Conservation (phyloP, 2,888 invertebrate genomes). For the Yponomeuta evonymella region DNA sequence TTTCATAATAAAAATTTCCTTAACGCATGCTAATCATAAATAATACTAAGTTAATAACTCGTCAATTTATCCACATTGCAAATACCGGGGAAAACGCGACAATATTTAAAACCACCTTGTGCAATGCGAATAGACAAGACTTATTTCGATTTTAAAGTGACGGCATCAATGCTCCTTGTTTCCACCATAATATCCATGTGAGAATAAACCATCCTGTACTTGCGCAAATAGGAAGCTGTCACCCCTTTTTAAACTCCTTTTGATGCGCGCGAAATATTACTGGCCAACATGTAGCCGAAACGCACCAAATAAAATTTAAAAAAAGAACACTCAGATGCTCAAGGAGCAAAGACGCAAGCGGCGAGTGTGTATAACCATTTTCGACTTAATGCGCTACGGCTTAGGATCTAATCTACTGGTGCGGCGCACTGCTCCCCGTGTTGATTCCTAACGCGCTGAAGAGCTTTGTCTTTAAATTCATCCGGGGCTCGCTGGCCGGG, state of each 20-base stretch:
- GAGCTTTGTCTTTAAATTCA: constrained; percentile 89
- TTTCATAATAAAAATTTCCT: constrained; percentile 33
- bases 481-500: constrained; percentile 82
- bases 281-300: neutral
- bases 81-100: neutral
- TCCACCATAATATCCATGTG: neutral
- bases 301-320: neutral
- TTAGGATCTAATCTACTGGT: constrained; percentile 48
- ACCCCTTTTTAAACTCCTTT: neutral
- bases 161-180: constrained; percentile 9
- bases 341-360: constrained; percentile 2
- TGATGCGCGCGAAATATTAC: neutral
- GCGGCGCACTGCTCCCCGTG: constrained; percentile 73
- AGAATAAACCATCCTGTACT: neutral
- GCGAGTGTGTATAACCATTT: constrained; percentile 9
- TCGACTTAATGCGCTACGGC: constrained; percentile 10
- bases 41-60: constrained; percentile 52
- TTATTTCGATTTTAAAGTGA: constrained; percentile 11
- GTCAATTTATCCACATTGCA: constrained; percentile 6
- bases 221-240: neutral
- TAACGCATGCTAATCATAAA: constrained; percentile 68
- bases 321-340: neutral
- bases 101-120: constrained; percentile 21
- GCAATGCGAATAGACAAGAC: neutral
- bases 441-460: constrained; percentile 90